Percentiles rank a stretch among this genome's conserved stretches.
Conservation (phyloP, 2,797 vertebrate genomes). For the Gymnothorax javanicus region DNA sequence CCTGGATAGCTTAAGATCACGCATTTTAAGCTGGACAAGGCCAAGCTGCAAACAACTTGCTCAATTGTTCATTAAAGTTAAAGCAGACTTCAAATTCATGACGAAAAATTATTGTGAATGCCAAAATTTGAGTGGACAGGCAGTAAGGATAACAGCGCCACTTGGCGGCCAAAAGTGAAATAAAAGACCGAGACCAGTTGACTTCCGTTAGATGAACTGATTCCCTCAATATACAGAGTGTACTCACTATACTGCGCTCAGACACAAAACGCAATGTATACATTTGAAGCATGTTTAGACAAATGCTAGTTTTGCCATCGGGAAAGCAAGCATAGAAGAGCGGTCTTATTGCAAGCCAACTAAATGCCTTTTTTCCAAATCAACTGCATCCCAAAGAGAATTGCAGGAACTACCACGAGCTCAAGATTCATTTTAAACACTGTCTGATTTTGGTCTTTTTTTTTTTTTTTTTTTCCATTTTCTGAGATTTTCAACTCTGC, state of each 20-base stretch:
- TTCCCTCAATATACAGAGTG: not conserved
- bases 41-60: not conserved
- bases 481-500: no score
- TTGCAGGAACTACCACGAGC: no score
- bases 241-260: not conserved
- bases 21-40: not conserved
- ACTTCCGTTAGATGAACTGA: not conserved
- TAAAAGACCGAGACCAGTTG: not conserved
- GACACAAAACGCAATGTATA: not conserved
- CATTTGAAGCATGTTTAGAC: no score
- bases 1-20: not conserved
- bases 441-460: no score
- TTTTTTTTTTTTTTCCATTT: no score
- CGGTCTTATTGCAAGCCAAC: no score
- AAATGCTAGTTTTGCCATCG: no score
- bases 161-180: slow-evolving; percentile 61
- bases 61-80: slow-evolving; percentile 22
- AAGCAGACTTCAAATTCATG: slow-evolving; percentile 14
- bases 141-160: slow-evolving; percentile 58
- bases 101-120: slow-evolving; percentile 16
- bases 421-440: no score
- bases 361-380: no score
- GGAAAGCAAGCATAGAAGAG: no score
- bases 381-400: no score
- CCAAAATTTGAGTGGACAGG: not conserved